Evolutionary conservation across 92 coral and sea anemone species (phyloP), one percentile per base, ranked within the genome.

Genomic region (Metridium senile): DNA sequence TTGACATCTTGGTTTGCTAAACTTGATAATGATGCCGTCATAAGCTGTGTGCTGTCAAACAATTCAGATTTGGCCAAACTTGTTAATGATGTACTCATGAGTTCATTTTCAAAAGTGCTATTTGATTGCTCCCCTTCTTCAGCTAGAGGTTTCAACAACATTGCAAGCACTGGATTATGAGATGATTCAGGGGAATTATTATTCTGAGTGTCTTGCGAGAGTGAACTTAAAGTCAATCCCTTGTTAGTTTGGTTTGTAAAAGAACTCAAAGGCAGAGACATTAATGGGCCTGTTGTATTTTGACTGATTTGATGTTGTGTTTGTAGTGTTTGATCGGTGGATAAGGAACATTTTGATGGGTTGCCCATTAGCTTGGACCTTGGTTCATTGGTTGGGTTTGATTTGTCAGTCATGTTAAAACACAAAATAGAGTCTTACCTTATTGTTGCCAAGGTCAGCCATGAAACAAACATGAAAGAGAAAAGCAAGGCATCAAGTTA

Each of bases 391-490:
- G 21, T 33, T 52, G 69, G 45, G 27, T 49, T 2, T 19, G 46
- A 26, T 53, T 69, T 67, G 43, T 17, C 25, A 53, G 65, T 29
- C 53, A 57, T 49, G n/a, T 46, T 57, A 0, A 31, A 26, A 75
- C 62, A 34, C 59, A 73, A 84, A 75, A 33, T 70, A 79, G 83
- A 84, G 77, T 70, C 93, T 88, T 88, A 88, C 93, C 93, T 88
- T 88, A 71, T 81, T 68, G 79, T 64, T 84, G 93, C 93, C 93
- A 88, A 17, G 32, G 28, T 33, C 33, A 54, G 30, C 8, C 51
- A 71, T 39, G 25, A 49, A 49, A 62, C 32, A 23, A 73, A 78
- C 57, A 33, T 79, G 74, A 79, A 49, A 71, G 75, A 71, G 71
- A 33, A 52, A 58, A 76, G 26, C 53, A 68, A 80, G 93, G 93